Evolutionary conservation across 2,113 vertebrate genomes (phyloP), one percentile per base, ranked within the genome.

Genomic region (Morone chrysops): DNA sequence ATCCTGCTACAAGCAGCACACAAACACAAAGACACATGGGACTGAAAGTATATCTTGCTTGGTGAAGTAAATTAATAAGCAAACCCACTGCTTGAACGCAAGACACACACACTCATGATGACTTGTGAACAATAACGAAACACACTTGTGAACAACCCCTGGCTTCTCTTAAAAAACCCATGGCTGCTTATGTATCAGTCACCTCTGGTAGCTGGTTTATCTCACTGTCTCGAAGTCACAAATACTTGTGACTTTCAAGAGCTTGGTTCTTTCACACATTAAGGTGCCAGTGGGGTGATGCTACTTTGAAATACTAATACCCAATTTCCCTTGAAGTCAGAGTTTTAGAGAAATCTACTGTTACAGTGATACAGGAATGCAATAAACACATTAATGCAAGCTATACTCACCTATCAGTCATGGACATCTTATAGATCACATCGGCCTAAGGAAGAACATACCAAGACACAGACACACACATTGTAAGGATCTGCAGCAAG

Each of bases 371-470:
- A 38, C 9, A 22, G 31, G 4, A 22, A 72, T 47, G 22, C 20
- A 61, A 57, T 2, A 59, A 45, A 38, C 0, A 36, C 22, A 40
- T 20, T 10, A 67, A 69, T 22, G 12, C 4, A 54, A 48, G 20
- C 51, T 22, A 79, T 6, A 82, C 88, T 96, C 95, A 99, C 98
- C 98, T 99, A 95, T 99, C 98, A 70, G 98, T 99, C 98, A 99
- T 99, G 85, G 96, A 96, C 95, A 99, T 97, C 93, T 99, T 99
- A 95, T 98, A 98, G 95, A 99, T 99, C 60, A 99, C 97, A 92
- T 99, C 98, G 70, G 97, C 98, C 98, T 99, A 92, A 91, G 56
- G 1, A 40, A 63, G 16, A 66, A 38, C 2, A 48, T 3, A 61
- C 14, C 36, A 53, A 47, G 5, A 67, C 6, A 36, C 20, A 76